Evolutionary conservation across 1,140 invertebrate species (phyloP), one percentile per base, ranked within the genome.

Genomic region (Drosophila dunni): DNA sequence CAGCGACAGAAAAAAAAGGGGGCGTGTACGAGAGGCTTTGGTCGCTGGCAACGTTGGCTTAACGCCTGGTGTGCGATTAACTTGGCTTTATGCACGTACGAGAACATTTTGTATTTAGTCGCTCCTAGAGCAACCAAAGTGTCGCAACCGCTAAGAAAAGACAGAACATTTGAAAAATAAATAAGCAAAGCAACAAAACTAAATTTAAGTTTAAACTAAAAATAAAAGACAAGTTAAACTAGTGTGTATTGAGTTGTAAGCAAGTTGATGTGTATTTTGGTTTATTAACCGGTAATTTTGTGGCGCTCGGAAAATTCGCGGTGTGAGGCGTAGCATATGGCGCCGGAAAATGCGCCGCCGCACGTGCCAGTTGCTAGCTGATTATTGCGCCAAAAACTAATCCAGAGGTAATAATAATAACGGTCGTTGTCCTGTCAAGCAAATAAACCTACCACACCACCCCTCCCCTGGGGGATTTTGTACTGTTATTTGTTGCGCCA

Each of bases 401-500:
- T 54, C 24, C 11, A 40, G 24, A 68, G 71, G 71, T 74, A 69
- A 71, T 34, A 57, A 73, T 33, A 46, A 33, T 54, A 70, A 58
- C 42, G 45, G 62, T 66, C 48, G 8, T 51, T 46, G 34, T 45
- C 33, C 64, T 48, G 40, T 34, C 24, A 13, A 15, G 9, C 29
- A 7, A 29, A 29, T 4, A 29, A 29, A 29, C 24, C 58, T 5
- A 29, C 24, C 58, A 6, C 13, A 5, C 11, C 42, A 9, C 3
- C 29, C 29, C 15, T 7, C 15, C 10, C 7, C 9, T 40, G 10
- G 38, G 10, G 10, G 8, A 7, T 38, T 40, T n/a, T 50, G n/a
- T 29, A n/a, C 11, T 29, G 15, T 81, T 62, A 86, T 86, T 86
- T 83, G 81, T 83, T 42, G 73, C 17, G 40, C 29, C 51, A 24